Conservation (phyloP, 2,113 vertebrate genomes). For the Camelus dromedarius region DNA sequence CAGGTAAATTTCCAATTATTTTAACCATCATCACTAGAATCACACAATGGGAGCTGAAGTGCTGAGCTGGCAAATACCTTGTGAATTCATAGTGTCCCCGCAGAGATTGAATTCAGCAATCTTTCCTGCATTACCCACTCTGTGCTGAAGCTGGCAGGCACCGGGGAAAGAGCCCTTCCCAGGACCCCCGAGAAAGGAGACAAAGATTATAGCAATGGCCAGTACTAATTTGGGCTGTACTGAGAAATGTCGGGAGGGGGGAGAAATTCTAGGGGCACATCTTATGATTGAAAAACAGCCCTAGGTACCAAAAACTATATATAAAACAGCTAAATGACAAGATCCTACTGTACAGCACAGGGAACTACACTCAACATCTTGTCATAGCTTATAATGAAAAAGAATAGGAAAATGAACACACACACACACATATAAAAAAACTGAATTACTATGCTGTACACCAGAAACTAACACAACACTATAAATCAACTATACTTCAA, state of each 20-base stretch:
- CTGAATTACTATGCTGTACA: too few relatives aligned
- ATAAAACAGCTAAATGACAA: too few relatives aligned
- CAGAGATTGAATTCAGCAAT: neutral
- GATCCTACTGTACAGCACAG: too few relatives aligned
- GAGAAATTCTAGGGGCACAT: neutral
- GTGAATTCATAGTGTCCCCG: neutral
- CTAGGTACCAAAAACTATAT: neutral
- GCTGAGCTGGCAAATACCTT: neutral
- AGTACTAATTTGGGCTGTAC: neutral
- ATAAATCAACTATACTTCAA: too few relatives aligned
- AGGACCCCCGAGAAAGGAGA: neutral
- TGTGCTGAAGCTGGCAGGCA: neutral
- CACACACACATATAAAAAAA: too few relatives aligned
- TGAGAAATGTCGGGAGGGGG: neutral
- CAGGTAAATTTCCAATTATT: neutral
- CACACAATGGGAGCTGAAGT: neutral
- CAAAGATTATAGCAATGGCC: rapidly evolving
- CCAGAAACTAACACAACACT: too few relatives aligned
- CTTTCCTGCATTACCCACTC: too few relatives aligned
- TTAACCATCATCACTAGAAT: neutral
- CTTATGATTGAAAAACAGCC: neutral
- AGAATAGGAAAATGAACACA: too few relatives aligned
- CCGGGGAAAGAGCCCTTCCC: rapidly evolving
- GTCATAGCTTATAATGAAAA: too few relatives aligned
- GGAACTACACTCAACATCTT: too few relatives aligned